phyloP scores from a whole-genome alignment of 2,888 invertebrate species.

The Nycteola revayana region DNA sequence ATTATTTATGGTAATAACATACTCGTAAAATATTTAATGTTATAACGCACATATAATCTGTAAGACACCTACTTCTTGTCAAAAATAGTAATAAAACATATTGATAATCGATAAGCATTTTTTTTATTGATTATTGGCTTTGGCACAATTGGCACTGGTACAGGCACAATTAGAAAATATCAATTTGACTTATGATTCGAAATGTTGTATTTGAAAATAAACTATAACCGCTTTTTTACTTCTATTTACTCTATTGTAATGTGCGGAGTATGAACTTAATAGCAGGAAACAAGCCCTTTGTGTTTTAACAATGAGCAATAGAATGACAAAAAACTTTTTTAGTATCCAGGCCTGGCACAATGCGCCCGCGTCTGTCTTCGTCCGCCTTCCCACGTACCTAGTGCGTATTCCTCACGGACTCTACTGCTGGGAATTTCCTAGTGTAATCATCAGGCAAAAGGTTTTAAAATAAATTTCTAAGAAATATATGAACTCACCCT shows the following conservation, averaged over 20 bases:
- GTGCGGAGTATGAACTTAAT: constrained; percentile 53
- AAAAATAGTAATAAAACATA: too few relatives aligned
- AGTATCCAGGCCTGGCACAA: constrained; percentile 63
- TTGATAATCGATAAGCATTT: too few relatives aligned
- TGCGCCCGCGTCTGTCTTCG: constrained; percentile 61
- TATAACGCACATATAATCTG: too few relatives aligned
- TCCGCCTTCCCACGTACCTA: constrained; percentile 66
- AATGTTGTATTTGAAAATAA: constrained; percentile 18
- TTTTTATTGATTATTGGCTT: too few relatives aligned
- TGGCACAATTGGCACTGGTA: too few relatives aligned
- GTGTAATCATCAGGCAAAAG: constrained; percentile 6
- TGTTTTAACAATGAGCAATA: constrained; percentile 69
- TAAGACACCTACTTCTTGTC: too few relatives aligned
- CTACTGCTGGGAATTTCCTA: constrained; percentile 14
- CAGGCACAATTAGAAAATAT: too few relatives aligned
- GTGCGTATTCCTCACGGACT: constrained; percentile 43
- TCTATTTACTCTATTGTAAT: constrained; percentile 34
- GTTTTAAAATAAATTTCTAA: background rate
- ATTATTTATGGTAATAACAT: constrained; percentile 1
- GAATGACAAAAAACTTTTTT: constrained; percentile 68
- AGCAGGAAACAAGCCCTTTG: constrained; percentile 71
- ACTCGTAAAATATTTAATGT: background rate
- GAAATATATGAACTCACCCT: too few relatives aligned
- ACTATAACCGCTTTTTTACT: constrained; percentile 21
- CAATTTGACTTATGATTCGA: too few relatives aligned